Base-by-base conservation (phyloP, 1,140 invertebrate species). In the Drosophila bifasciata region DNA sequence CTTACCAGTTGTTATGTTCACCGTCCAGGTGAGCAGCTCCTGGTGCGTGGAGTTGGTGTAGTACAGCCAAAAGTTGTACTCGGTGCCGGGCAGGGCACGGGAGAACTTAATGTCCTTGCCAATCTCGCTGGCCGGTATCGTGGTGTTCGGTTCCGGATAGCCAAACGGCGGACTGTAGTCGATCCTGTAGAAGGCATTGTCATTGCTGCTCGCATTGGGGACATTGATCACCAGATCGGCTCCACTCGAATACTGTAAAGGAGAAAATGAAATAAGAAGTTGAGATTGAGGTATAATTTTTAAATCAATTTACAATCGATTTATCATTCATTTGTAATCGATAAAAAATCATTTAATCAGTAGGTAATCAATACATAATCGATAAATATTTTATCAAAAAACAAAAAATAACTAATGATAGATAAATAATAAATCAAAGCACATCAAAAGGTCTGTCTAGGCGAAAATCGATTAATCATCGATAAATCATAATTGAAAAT, bases 1-100 rank as follows among this genome's bases (percentile, higher is more conserved):
- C 91, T 80, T 91, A 97, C 96, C 95, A 90, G 97, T 97, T 1
- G 95, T 96, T 76, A 97, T 96, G 43, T 96, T 96, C 28, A 96
- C 96, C 16, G 96, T 97, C 97, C 97, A 98, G 16, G 96, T 96
- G 44, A 96, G 94, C 90, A 95, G 95, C 89, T 97, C 96, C 21
- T 95, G 94, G 51, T 96, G 94, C 2, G 96, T 96, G 19, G 94
- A 94, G 89, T 98, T 98, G 41, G 96, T 96, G 89, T 97, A 97
- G 86, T 97, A 98, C 7, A 98, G 92, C 93, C 95, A 95, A 90
- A 98, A 98, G 79, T 97, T 95, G 90, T 98, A 98, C 84, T 96
- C 96, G 40, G 96, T 97, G 23, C 97, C 97, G 0, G 97, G 96
- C 41, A 97, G 92, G 0, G 95, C 96, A 76, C 95, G 93, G 2